A percentile compares a stretch with the other conserved stretches of the same genome.
phyloP scores from a whole-genome alignment of 2,113 vertebrate species.

The Rhizomys pruinosus region DNA sequence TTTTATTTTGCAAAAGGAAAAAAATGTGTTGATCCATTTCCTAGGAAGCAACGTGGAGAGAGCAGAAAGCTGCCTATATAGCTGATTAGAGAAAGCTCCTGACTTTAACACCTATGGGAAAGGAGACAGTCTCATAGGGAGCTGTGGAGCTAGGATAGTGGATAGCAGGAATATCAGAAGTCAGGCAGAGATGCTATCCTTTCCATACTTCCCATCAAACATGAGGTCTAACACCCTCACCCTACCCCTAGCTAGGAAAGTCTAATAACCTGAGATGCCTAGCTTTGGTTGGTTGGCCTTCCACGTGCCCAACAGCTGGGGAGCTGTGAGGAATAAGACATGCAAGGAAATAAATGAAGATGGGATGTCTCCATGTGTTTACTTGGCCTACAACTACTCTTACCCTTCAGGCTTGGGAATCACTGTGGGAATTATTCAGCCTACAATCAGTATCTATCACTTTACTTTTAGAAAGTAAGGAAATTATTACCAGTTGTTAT shows the following conservation, averaged over 20 bases:
- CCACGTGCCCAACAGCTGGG: background rate
- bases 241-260: background rate
- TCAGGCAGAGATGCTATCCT: background rate
- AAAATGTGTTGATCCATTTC: background rate
- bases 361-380: background rate
- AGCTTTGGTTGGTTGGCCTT: background rate
- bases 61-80: background rate
- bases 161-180: background rate
- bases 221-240: background rate
- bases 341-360: background rate
- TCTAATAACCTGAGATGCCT: background rate
- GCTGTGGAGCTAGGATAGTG: background rate
- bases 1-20: slow-evolving; percentile 15
- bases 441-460: background rate
- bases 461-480: background rate
- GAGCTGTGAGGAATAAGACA: background rate
- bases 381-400: background rate
- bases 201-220: background rate
- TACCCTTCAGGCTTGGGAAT: background rate
- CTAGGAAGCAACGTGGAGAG: background rate
- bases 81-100: background rate
- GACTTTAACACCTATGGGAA: background rate
- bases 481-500: background rate
- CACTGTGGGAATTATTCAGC: background rate
- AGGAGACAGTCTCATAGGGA: background rate